phyloP scores from a whole-genome alignment of 92 coral and sea anemone genomes.

The Heteractis magnifica region DNA sequence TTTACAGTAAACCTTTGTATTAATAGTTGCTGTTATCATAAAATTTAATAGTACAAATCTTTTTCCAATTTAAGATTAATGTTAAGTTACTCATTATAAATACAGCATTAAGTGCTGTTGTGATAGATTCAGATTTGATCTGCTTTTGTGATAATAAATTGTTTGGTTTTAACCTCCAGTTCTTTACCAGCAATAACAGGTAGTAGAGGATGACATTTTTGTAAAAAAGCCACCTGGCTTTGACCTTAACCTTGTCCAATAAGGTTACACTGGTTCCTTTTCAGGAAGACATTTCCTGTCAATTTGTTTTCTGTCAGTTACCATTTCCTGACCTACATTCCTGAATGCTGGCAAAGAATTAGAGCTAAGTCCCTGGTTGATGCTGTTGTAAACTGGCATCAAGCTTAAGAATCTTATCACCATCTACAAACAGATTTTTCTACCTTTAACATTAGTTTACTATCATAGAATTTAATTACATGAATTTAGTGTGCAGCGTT shows the following conservation, averaged over 20 bases:
- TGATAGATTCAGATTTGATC: conserved; percentile 7
- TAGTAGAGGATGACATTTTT: neutral
- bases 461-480: conserved; percentile 3
- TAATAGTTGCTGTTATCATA: conserved; percentile 16
- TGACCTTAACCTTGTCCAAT: neutral
- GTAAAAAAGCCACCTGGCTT: neutral
- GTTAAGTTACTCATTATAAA: neutral
- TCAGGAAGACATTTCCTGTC: conserved; percentile 16
- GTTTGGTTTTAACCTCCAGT: neutral
- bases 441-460: conserved; percentile 3
- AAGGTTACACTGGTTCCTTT: neutral
- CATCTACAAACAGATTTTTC: neutral
- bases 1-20: conserved; percentile 1
- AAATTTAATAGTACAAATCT: neutral
- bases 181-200: neutral
- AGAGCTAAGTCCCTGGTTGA: neutral
- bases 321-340: conserved; percentile 4
- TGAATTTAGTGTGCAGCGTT: neutral
- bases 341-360: neutral
- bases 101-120: neutral
- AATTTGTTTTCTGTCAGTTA: conserved; percentile 14
- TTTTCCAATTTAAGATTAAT: neutral
- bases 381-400: neutral
- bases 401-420: neutral
- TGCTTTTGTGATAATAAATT: neutral